phyloP scores from a whole-genome alignment of 2,888 invertebrate species.

The Steinernema carpocapsae region DNA sequence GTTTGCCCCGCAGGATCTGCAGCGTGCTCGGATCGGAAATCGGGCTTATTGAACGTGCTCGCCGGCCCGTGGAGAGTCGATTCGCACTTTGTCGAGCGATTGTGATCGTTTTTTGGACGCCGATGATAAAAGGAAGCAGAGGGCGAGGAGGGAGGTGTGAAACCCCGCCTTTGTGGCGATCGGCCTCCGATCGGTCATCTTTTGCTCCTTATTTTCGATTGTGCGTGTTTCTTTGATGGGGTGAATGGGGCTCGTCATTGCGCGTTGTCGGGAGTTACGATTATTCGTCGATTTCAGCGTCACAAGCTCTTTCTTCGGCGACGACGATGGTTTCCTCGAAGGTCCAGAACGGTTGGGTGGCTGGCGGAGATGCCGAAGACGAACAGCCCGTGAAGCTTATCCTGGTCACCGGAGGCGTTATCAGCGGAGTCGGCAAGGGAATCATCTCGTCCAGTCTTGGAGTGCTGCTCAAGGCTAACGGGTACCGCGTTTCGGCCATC shows the following conservation, averaged over 20 bases:
- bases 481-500: constrained; percentile 93
- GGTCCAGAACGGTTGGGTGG: constrained; percentile 11
- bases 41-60: neutral
- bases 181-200: neutral
- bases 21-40: neutral
- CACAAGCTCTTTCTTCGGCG: neutral
- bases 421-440: constrained; percentile 92
- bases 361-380: neutral
- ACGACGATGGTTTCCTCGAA: constrained; percentile 1
- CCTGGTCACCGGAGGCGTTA: constrained; percentile 96
- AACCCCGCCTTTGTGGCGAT: neutral
- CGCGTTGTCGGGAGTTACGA: too few relatives aligned
- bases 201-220: neutral
- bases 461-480: constrained; percentile 90
- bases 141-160: neutral
- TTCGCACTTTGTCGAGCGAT: neutral
- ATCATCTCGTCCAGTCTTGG: constrained; percentile 79
- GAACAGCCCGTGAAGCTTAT: constrained; percentile 72
- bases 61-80: neutral
- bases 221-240: neutral
- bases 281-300: neutral
- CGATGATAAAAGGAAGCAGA: too few relatives aligned
- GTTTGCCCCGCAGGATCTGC: neutral
- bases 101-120: neutral
- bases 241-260: neutral